A percentile compares a stretch with the other conserved stretches of the same genome.
These are phyloP conservation scores for Pachycephus smyrnensis DNA, from an alignment of 2,888 invertebrate genomes.

Conservation along the genomic window DNA sequence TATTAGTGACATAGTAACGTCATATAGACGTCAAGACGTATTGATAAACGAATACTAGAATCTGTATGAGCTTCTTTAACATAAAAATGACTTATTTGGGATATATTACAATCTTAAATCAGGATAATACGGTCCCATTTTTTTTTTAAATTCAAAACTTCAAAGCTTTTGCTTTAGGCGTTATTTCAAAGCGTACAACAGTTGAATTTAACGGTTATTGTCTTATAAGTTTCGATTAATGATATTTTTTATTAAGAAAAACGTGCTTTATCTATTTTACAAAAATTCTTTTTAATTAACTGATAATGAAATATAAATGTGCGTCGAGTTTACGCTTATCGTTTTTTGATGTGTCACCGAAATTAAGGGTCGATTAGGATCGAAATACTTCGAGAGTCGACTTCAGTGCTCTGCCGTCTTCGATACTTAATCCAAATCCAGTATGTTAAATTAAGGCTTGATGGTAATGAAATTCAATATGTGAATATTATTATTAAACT, in stretches of 20 bases:
- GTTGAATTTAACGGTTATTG: background rate
- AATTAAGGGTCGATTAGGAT: background rate
- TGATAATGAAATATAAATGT: too few species aligned
- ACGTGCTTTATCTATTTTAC: background rate
- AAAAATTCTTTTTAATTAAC: background rate
- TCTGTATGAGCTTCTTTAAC: background rate
- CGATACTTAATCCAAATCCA: conserved; percentile 25
- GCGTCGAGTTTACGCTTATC: background rate
- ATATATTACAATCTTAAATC: background rate
- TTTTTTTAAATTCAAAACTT: background rate
- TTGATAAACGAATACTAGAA: background rate
- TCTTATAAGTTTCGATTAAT: too few species aligned
- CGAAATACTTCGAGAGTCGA: conserved; percentile 18
- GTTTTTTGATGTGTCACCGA: background rate
- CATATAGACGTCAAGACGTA: background rate
- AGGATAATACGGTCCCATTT: background rate
- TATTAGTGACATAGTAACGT: background rate
- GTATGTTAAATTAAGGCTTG: conserved; percentile 21
- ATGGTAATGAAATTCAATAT: conserved; percentile 19
- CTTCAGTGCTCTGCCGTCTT: conserved; percentile 4
- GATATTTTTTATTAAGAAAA: background rate
- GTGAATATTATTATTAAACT: background rate
- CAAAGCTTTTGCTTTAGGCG: background rate
- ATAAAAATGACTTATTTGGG: background rate
- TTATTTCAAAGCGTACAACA: background rate